These are phyloP conservation scores for Exephanes ischioxanthus DNA, from an alignment of 2,888 invertebrate genomes.

Conservation along the genomic window DNA sequence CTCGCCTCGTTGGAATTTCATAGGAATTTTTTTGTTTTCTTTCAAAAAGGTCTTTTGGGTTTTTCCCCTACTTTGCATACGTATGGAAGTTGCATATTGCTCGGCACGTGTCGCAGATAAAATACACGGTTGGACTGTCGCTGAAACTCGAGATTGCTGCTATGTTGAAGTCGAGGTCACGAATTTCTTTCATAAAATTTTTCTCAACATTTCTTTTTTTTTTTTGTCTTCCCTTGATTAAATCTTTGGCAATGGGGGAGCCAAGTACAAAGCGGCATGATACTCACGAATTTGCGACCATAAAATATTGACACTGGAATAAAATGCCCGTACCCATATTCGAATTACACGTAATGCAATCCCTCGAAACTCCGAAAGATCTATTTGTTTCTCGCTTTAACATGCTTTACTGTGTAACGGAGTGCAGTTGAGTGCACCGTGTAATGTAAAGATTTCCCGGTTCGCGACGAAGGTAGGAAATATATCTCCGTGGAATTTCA, in stretches of 20 bases:
- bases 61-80: constrained; percentile 17
- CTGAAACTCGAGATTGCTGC: constrained; percentile 2
- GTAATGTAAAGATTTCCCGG: neutral
- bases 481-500: neutral
- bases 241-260: neutral
- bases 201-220: neutral
- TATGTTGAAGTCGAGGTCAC: neutral
- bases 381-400: neutral
- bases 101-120: neutral
- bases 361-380: constrained; percentile 3
- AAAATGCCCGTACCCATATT: neutral
- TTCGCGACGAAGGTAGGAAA: neutral
- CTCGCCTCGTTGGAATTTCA: constrained; percentile 18
- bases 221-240: constrained; percentile 7
- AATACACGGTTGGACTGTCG: neutral
- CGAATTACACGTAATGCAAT: neutral
- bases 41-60: neutral
- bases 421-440: neutral
- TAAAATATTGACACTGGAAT: neutral
- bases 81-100: constrained; percentile 6
- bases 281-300: no score
- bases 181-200: no score
- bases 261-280: no score
- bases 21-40: neutral
- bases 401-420: neutral